Evolutionary conservation across 2,888 invertebrate species (phyloP).

Genomic region (Priapulus caudatus): DNA sequence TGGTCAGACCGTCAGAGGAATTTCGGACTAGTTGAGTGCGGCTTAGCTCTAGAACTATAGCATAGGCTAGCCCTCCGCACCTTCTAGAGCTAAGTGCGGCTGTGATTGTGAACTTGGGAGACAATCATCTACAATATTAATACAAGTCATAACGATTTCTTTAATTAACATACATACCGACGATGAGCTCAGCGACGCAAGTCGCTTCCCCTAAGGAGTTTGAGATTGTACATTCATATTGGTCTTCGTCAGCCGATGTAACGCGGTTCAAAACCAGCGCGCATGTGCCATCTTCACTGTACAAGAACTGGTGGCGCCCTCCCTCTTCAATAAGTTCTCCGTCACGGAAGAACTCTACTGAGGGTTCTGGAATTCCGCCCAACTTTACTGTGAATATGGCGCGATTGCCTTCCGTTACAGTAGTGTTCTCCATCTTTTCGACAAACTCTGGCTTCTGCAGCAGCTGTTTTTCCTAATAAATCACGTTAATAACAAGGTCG

Average conservation of each 20-base stretch:
- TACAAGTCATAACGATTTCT: too few relatives aligned
- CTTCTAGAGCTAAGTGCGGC: too few relatives aligned
- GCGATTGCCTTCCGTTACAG: neutral
- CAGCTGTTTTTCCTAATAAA: neutral
- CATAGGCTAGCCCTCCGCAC: too few relatives aligned
- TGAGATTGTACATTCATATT: neutral
- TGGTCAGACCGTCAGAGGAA: too few relatives aligned
- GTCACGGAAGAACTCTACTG: neutral
- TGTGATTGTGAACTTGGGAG: too few relatives aligned
- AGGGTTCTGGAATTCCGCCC: neutral
- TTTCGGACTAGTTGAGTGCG: too few relatives aligned
- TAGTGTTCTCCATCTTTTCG: neutral
- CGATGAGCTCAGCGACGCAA: neutral
- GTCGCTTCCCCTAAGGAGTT: neutral
- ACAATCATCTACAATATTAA: too few relatives aligned
- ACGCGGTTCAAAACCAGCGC: neutral
- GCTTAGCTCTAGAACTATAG: too few relatives aligned
- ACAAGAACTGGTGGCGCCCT: neutral
- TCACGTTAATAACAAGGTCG: neutral
- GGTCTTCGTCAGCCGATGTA: neutral
- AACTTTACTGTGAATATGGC: neutral
- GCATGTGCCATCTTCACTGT: neutral
- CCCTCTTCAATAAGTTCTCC: neutral
- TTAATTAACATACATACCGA: neutral
- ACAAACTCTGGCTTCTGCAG: neutral